Conservation (phyloP, 2,113 vertebrate genomes). For the Anolis sagrei region DNA sequence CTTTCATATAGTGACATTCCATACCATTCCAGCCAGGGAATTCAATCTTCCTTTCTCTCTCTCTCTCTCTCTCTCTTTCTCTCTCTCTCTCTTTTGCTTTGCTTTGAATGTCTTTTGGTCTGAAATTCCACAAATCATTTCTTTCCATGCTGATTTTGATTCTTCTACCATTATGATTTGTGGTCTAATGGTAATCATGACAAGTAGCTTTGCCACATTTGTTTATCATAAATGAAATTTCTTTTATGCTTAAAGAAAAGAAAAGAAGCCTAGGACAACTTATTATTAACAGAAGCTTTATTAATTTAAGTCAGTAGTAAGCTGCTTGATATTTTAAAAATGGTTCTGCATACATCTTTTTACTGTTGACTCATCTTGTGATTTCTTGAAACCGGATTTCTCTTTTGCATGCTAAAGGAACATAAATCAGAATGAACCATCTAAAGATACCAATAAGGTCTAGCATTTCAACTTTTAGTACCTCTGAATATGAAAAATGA, state of each 20-base stretch:
- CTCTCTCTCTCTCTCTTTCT: too few species aligned
- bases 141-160: slow-evolving; percentile 45
- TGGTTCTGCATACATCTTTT: slow-evolving; percentile 49
- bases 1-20: slow-evolving; percentile 5
- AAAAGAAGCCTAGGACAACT: slow-evolving; percentile 62
- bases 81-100: too few species aligned
- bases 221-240: slow-evolving; percentile 47
- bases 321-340: slow-evolving; percentile 47
- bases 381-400: not conserved
- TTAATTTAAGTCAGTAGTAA: slow-evolving; percentile 64
- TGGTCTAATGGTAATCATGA: slow-evolving; percentile 49
- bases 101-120: not conserved
- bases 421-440: not conserved
- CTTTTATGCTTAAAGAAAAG: slow-evolving; percentile 73
- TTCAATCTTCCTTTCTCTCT: slow-evolving; percentile 32
- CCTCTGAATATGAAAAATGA: not conserved
- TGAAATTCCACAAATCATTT: slow-evolving; percentile 35
- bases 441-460: not conserved
- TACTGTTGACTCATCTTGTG: slow-evolving; percentile 49
- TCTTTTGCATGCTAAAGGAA: not conserved
- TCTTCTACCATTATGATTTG: slow-evolving; percentile 28
- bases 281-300: slow-evolving; percentile 63
- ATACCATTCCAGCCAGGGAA: slow-evolving; percentile 12
- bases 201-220: slow-evolving; percentile 40
- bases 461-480: not conserved